Evolutionary conservation across 2,113 vertebrate species (phyloP), one percentile per base, ranked within the genome.

Genomic region (Chauna torquata): DNA sequence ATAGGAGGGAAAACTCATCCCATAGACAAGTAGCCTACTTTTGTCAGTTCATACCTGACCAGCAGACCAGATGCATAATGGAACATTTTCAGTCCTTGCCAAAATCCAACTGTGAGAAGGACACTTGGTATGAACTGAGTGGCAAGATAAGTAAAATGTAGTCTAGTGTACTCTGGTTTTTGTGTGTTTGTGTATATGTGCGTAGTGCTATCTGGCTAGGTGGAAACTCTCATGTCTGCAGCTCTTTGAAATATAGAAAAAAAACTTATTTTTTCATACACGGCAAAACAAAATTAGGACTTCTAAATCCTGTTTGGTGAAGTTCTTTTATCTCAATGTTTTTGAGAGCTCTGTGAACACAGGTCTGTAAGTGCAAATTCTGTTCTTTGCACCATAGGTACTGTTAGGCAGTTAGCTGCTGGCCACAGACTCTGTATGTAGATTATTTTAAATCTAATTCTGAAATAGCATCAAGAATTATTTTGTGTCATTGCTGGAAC

Each of bases 161-260:
- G 13, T n/a, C 64, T 71, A 71, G 20, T 74, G 2, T 7, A 7
- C 12, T 4, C 3, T 3, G 36, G 3, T 0, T 5, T 64, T 19
- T 57, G 6, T 23, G 34, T 32, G 23, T 57, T 17, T 55, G 16
- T 72, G 20, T 25, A 2, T 8, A 1, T 42, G 11, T 16, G 15
- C 38, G 38, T 72, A 65, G 49, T 13, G 2, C 18, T 50, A 5
- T 47, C 24, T 50, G 57, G 85, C 44, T 68, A 66, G 23, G 61
- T 86, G 70, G 59, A 80, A 88, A 32, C 30, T 15, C 7, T 0
- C 27, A 16, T 61, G 72, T 8, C 50, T 59, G 50, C 64, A 71
- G 45, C 15, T 66, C 45, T 58, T 28, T 30, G 32, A 24, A 38
- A 55, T 64, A 28, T 12, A 61, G 28, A 70, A 50, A n/a, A 38